These are phyloP conservation scores for Natrix natrix DNA, from an alignment of 2,797 vertebrate genomes.

Conservation along the genomic window DNA sequence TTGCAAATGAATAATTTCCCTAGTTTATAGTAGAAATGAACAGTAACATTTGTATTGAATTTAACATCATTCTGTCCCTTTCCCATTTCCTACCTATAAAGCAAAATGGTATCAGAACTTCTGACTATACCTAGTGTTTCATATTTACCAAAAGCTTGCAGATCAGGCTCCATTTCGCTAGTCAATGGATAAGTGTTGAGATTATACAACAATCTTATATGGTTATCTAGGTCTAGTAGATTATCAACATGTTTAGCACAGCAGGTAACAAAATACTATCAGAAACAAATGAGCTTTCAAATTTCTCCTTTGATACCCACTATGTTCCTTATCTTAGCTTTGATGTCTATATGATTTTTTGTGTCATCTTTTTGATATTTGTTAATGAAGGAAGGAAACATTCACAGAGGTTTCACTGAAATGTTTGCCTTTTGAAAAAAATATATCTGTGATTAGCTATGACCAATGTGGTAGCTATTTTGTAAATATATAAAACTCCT, in stretches of 20 bases:
- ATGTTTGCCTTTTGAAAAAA: not conserved
- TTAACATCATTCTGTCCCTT: not conserved
- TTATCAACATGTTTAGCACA: not conserved
- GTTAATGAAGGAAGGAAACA: not conserved
- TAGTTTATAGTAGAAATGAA: not conserved
- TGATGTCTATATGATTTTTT: not conserved
- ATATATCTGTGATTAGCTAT: not conserved
- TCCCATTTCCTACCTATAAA: not conserved
- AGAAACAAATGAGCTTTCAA: not conserved
- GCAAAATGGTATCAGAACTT: not conserved
- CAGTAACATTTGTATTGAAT: not conserved
- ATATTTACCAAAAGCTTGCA: not conserved
- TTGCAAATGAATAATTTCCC: not conserved
- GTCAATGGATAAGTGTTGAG: not conserved
- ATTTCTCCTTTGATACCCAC: not conserved
- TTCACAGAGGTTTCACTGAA: not conserved
- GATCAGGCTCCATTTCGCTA: not conserved
- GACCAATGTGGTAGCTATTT: not conserved
- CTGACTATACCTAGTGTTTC: not conserved
- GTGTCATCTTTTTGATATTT: not conserved
- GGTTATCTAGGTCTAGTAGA: not conserved
- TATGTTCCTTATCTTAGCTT: not conserved
- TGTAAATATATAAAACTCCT: not conserved
- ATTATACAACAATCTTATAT: not conserved
- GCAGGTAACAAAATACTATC: not conserved